phyloP scores from a whole-genome alignment of 2,113 vertebrate genomes.

The Sylvietta virens region DNA sequence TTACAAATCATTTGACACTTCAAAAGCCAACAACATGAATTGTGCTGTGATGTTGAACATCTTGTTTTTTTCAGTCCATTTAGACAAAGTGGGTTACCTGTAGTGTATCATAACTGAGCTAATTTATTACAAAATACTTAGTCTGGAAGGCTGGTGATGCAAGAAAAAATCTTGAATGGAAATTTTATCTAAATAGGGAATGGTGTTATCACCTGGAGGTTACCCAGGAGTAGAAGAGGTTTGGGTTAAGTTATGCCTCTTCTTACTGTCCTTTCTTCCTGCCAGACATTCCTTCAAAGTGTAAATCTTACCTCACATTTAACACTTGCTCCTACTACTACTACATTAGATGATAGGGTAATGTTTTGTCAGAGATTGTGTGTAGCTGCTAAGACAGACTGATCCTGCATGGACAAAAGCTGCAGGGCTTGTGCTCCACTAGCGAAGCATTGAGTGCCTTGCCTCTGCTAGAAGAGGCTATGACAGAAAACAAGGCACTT shows the following conservation, averaged over 20 bases:
- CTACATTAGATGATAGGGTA: neutral
- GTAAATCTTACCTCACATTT: neutral
- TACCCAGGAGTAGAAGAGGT: neutral
- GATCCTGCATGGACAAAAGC: neutral
- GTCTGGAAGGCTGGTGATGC: neutral
- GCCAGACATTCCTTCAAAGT: neutral
- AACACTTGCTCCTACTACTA: neutral
- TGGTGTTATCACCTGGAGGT: neutral
- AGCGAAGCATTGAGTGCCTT: neutral
- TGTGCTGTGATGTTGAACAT: neutral
- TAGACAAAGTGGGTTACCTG: neutral
- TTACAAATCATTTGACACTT: constrained; percentile 8
- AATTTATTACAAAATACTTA: neutral
- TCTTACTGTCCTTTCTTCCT: neutral
- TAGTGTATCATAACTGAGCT: neutral
- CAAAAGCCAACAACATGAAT: neutral
- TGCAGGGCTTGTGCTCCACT: neutral
- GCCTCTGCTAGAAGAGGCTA: neutral
- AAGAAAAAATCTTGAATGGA: neutral
- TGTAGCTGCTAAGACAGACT: neutral
- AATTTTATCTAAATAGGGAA: neutral
- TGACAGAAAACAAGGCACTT: neutral
- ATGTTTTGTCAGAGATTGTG: neutral
- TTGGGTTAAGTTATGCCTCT: neutral
- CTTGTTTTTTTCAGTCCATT: neutral